phyloP scores from a whole-genome alignment of 35 echinoderm and acorn worm genomes.

The Amphiura filiformis region DNA sequence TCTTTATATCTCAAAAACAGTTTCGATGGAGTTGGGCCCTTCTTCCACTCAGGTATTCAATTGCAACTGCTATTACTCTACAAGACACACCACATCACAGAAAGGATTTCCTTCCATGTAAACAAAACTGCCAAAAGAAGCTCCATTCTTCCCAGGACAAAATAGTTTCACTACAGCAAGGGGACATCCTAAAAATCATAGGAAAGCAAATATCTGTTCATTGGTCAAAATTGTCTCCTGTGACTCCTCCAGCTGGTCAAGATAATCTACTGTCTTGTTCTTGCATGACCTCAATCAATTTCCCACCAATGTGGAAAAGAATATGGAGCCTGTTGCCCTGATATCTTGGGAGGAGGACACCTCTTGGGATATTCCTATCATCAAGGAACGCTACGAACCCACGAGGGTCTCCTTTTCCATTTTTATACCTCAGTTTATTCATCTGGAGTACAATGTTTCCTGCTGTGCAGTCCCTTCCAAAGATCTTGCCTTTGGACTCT shows the following conservation, averaged over 20 bases:
- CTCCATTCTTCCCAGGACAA: too few species aligned
- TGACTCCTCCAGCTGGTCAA: background rate
- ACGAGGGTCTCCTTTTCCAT: conserved; percentile 48
- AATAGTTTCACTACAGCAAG: too few species aligned
- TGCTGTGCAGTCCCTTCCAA: conserved; percentile 42
- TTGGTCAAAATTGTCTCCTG: too few species aligned
- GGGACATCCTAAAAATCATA: too few species aligned
- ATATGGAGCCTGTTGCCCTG: conserved; percentile 42
- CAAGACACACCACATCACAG: too few species aligned
- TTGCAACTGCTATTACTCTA: too few species aligned
- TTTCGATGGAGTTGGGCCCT: too few species aligned
- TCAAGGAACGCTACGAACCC: conserved; percentile 30
- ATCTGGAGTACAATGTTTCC: conserved; percentile 34
- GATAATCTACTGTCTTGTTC: background rate
- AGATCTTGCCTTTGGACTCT: conserved; percentile 6
- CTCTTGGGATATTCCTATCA: conserved; percentile 18
- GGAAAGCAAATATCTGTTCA: too few species aligned
- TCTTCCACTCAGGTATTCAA: too few species aligned
- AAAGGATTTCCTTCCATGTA: too few species aligned
- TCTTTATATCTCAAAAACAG: too few species aligned
- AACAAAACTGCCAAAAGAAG: too few species aligned
- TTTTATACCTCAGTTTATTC: conserved; percentile 52
- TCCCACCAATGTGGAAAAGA: conserved; percentile 35
- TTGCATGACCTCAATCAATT: conserved; percentile 4
- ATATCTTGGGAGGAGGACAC: conserved; percentile 37